phyloP scores from a whole-genome alignment of 1,140 invertebrate genomes.

The Dufourea novaeangliae region DNA sequence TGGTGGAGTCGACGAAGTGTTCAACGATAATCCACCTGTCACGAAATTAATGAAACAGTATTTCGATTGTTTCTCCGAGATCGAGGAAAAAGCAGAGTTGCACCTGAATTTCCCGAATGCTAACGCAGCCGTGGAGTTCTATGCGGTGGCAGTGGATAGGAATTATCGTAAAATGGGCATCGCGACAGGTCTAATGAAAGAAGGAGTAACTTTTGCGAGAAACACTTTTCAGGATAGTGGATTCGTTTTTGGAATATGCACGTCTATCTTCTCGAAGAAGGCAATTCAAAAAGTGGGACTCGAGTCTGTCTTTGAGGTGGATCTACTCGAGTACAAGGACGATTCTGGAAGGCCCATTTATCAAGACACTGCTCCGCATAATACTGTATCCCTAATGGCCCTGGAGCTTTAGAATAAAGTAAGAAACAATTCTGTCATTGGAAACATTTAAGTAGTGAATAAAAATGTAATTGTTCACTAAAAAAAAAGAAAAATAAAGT shows the following conservation, averaged over 20 bases:
- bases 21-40: constrained; percentile 6
- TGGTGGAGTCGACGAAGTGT: constrained; percentile 3
- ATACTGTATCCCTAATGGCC: constrained; percentile 54
- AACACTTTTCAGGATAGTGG: constrained; percentile 3
- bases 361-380: constrained; percentile 40
- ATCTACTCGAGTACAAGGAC: constrained; percentile 54
- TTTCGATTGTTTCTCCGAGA: constrained; percentile 7
- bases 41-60: constrained; percentile 27
- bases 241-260: constrained; percentile 63
- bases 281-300: constrained; percentile 53
- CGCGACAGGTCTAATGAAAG: constrained; percentile 28
- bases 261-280: constrained; percentile 59
- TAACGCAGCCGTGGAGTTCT: constrained; percentile 57
- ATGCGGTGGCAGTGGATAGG: constrained; percentile 56
- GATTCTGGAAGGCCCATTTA: constrained; percentile 34
- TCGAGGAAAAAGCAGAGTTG: background rate
- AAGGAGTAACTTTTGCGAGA: constrained; percentile 35
- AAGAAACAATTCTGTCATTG: too few relatives aligned
- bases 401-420: background rate
- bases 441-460: too few relatives aligned
- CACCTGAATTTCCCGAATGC: background rate
- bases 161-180: constrained; percentile 55
- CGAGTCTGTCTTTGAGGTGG: constrained; percentile 43
- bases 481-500: too few relatives aligned
- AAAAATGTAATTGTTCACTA: too few relatives aligned